phyloP scores from a whole-genome alignment of 2,797 vertebrate species.

The Rhinophrynus dorsalis region DNA sequence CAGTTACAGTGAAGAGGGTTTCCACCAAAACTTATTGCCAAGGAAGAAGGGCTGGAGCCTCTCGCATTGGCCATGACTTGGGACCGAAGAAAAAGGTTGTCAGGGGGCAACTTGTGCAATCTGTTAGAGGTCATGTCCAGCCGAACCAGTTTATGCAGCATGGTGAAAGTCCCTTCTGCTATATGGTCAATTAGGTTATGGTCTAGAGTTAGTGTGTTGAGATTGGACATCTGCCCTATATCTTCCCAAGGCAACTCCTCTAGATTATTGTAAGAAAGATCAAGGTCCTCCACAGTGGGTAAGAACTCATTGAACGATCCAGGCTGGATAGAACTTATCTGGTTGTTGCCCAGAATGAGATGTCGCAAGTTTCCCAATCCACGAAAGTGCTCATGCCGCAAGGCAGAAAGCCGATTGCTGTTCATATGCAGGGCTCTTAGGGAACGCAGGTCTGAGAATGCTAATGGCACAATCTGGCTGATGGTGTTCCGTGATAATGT shows the following conservation, averaged over 20 bases:
- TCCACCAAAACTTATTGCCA: constrained; percentile 88
- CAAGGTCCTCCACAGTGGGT: constrained; percentile 89
- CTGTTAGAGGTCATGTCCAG: constrained; percentile 94
- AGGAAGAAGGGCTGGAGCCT: constrained; percentile 68
- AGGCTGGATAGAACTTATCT: constrained; percentile 81
- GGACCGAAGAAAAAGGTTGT: constrained; percentile 86
- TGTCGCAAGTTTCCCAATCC: constrained; percentile 87
- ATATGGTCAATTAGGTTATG: constrained; percentile 93
- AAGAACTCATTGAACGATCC: constrained; percentile 87
- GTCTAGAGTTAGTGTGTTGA: constrained; percentile 90
- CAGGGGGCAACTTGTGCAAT: constrained; percentile 86
- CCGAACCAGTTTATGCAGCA: constrained; percentile 86
- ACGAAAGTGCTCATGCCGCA: constrained; percentile 83
- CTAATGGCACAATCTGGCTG: constrained; percentile 84
- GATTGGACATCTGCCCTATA: constrained; percentile 87
- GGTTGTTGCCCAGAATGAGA: constrained; percentile 93
- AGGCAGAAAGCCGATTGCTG: constrained; percentile 84
- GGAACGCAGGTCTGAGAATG: constrained; percentile 83
- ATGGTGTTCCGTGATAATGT: constrained; percentile 94
- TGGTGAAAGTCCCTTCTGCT: constrained; percentile 83
- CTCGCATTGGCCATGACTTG: constrained; percentile 74
- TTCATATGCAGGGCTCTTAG: constrained; percentile 90
- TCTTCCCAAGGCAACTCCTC: constrained; percentile 89
- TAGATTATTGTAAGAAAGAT: constrained; percentile 93
- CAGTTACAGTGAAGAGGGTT: constrained; percentile 95